These are phyloP conservation scores for Muscina levida DNA, from an alignment of 2,888 invertebrate genomes.

Conservation along the genomic window DNA sequence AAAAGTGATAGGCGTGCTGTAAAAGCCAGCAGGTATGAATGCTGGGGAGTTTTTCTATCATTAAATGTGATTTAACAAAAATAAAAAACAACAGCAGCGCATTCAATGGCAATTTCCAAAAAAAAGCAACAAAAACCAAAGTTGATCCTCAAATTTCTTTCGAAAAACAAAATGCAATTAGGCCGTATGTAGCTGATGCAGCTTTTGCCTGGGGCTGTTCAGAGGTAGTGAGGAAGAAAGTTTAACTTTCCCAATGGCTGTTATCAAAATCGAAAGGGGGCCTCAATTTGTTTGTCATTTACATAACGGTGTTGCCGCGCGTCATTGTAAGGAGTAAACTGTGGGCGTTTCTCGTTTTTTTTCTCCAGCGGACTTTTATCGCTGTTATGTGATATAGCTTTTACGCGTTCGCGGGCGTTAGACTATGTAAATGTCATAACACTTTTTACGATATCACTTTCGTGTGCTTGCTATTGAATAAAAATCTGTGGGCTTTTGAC, in stretches of 20 bases:
- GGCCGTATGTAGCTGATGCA: neutral
- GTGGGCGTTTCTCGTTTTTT: conserved; percentile 57
- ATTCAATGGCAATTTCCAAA: neutral
- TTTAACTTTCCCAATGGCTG: neutral
- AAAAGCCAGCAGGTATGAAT: too few species aligned
- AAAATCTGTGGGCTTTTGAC: too few species aligned
- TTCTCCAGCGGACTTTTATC: conserved; percentile 47
- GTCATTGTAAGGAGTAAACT: conserved; percentile 36
- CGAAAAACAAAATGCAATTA: conserved; percentile 42
- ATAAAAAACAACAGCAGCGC: neutral
- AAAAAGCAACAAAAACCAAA: too few species aligned
- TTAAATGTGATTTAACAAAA: conserved; percentile 35
- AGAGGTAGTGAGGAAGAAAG: too few species aligned
- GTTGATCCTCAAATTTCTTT: conserved; percentile 23
- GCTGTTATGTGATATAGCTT: conserved; percentile 11
- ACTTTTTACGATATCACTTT: conserved; percentile 27
- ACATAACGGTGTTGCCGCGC: conserved; percentile 42
- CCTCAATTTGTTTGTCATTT: conserved; percentile 21
- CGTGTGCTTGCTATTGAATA: too few species aligned
- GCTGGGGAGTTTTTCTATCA: conserved; percentile 14
- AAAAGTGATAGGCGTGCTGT: neutral
- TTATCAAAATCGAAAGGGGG: conserved; percentile 1
- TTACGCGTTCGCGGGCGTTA: conserved; percentile 1
- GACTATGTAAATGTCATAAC: neutral
- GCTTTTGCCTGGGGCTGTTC: conserved; percentile 14